phyloP scores from a whole-genome alignment of 2,888 invertebrate species.

The Orthosia gothica region DNA sequence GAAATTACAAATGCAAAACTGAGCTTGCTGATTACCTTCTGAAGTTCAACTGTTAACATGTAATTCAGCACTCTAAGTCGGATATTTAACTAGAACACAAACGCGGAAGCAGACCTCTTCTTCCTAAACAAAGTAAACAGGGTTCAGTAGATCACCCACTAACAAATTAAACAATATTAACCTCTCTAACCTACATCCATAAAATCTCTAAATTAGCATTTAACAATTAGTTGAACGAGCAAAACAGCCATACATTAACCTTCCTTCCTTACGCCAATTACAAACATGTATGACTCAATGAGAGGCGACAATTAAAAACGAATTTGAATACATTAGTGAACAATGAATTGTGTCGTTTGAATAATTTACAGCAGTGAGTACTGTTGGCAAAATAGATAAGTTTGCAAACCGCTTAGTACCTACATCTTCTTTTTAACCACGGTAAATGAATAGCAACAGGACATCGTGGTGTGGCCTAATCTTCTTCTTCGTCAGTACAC shows the following conservation, averaged over 20 bases:
- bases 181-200: conserved; percentile 43
- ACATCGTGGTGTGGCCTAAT: no score
- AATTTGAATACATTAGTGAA: conserved; percentile 71
- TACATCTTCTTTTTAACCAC: no score
- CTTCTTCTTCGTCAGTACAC: no score
- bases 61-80: not conserved
- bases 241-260: conserved; percentile 47
- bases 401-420: not conserved
- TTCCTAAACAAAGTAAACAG: not conserved
- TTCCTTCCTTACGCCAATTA: conserved; percentile 46
- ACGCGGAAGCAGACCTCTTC: not conserved
- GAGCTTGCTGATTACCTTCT: not conserved
- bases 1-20: not conserved
- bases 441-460: no score
- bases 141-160: not conserved
- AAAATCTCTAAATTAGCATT: conserved; percentile 51
- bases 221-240: conserved; percentile 47
- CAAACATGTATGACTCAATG: conserved; percentile 59
- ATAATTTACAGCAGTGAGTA: conserved; percentile 62
- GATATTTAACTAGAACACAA: not conserved
- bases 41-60: not conserved
- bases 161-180: conserved; percentile 29
- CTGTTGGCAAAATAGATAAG: conserved; percentile 12
- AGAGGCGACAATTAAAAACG: conserved; percentile 65
- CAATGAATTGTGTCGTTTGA: conserved; percentile 68